phyloP scores from a whole-genome alignment of 2,113 vertebrate species.

The Neogale vison region DNA sequence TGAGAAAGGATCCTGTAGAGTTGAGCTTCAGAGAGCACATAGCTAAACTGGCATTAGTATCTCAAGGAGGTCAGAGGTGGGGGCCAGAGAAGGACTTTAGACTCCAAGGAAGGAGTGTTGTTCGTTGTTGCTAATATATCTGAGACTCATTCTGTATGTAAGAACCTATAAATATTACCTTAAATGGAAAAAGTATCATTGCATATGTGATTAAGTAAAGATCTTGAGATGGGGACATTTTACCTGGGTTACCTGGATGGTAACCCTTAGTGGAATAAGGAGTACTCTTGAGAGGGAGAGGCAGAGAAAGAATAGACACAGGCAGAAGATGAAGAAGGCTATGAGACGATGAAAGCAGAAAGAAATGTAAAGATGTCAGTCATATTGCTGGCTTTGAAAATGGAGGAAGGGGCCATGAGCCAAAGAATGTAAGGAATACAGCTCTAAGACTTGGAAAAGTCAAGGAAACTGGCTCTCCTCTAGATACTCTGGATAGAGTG shows the following conservation, averaged over 20 bases:
- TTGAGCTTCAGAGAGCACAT: background rate
- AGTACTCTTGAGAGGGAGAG: background rate
- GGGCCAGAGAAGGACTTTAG: background rate
- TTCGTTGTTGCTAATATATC: background rate
- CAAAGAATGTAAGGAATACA: background rate
- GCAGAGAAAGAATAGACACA: background rate
- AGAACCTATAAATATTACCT: background rate
- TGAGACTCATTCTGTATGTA: background rate
- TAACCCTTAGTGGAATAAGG: background rate
- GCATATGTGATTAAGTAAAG: background rate
- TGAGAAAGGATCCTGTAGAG: background rate
- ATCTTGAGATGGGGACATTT: background rate
- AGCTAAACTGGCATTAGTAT: background rate
- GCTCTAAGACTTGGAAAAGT: background rate
- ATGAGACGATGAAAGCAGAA: background rate
- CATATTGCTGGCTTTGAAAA: background rate
- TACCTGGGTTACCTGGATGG: no score
- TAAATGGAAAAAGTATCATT: background rate
- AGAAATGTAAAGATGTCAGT: background rate
- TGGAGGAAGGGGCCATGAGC: background rate
- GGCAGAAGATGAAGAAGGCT: background rate
- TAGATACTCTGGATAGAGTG: no score
- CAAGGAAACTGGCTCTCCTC: background rate
- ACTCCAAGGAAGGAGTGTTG: background rate
- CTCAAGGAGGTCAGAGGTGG: background rate